Percentiles rank a stretch among this genome's conserved stretches.
Evolutionary conservation across 2,888 invertebrate species (phyloP).

Genomic region (Metopia argyrocephala): DNA sequence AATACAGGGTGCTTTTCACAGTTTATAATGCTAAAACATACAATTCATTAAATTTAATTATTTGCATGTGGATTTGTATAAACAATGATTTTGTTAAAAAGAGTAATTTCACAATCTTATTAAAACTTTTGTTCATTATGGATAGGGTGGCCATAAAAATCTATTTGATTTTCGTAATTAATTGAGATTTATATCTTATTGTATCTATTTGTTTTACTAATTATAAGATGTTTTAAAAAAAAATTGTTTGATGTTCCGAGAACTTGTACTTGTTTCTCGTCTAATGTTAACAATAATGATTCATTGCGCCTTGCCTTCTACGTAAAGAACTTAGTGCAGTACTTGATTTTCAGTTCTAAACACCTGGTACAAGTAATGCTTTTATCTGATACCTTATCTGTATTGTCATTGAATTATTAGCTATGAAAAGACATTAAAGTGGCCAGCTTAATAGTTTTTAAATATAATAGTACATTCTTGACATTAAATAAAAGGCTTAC

Average conservation of each 20-base stretch:
- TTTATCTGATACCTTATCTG: slow-evolving; percentile 18
- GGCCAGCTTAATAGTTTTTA: too few relatives aligned
- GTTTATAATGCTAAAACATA: neutral
- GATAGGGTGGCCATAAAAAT: slow-evolving; percentile 25
- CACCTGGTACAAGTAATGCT: slow-evolving; percentile 6
- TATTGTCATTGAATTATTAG: neutral
- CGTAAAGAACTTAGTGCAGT: neutral
- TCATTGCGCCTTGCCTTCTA: neutral
- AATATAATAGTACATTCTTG: too few relatives aligned
- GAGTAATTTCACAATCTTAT: slow-evolving; percentile 41
- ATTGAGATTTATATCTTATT: neutral
- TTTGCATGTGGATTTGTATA: slow-evolving; percentile 10
- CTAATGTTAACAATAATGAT: neutral
- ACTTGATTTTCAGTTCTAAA: neutral
- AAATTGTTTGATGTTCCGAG: neutral
- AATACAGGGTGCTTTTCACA: slow-evolving; percentile 3
- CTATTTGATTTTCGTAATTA: neutral
- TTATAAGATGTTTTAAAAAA: neutral
- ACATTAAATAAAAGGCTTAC: too few relatives aligned
- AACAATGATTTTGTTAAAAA: neutral
- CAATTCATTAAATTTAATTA: neutral
- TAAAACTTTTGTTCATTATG: neutral
- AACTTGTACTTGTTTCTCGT: neutral
- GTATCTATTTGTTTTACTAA: neutral
- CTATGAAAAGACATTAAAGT: slow-evolving; percentile 28